Base-by-base conservation (phyloP, 1,140 invertebrate species). In the Drosophila albomicans region DNA sequence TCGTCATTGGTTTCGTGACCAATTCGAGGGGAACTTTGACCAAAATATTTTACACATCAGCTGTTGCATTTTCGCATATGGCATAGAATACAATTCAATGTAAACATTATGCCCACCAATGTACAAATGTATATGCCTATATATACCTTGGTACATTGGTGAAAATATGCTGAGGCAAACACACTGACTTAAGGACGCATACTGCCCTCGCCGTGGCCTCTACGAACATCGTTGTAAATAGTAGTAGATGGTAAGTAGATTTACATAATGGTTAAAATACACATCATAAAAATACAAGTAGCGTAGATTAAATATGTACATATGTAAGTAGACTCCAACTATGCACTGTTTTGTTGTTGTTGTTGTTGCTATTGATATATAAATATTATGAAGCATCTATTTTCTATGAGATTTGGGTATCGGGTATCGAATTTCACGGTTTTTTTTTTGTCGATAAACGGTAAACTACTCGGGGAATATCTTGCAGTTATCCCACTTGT, bases 21-120 rank as follows among this genome's bases (percentile, higher is more conserved):
- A 67, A 54, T 64, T 64, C 7, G 46, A 65, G 35, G 35, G 8
- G 41, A 62, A 52, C 75, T 86, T 90, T 90, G 90, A 89, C 90
- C 90, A 91, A 91, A 90, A 91, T 91, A 91, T 91, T 91, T 91
- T 90, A 91, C 82, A 70, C 75, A 90, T 82, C 86, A 87, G 81
- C 70, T 75, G 46, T 79, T 69, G 68, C 63, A 78, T 73, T 43
- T 3, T 43, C 13, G 41, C 25, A 59, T 52, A 35, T 15, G 54
- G 20, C 62, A 43, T 63, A 38, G 2, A 25, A 38, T 68, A 61
- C 35, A 63, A 43, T 63, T 68, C 13, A 13, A 43, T 43, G 11
- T 43, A 43, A 30, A 63, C 3, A 57, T 61, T 43, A 58, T 57
- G 11, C 54, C 41, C 10, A 45, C 25, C 46, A 30, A 48, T 15